phyloP scores from a whole-genome alignment of 2,888 invertebrate genomes.

The Trachelus iudaicus region DNA sequence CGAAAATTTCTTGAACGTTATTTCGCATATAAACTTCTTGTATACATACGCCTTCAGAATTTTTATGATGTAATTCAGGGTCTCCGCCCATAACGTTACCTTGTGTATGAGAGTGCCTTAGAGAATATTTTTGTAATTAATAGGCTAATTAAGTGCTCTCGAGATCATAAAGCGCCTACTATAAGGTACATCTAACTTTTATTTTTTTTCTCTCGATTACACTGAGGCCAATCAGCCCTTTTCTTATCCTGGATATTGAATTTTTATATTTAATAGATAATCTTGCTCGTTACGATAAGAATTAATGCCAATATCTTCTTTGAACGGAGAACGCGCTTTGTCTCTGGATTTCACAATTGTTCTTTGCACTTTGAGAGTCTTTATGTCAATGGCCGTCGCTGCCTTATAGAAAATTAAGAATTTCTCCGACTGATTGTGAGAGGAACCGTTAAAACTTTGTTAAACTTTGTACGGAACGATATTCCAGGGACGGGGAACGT shows the following conservation, averaged over 20 bases:
- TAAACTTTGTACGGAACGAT: too few relatives aligned
- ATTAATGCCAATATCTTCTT: too few relatives aligned
- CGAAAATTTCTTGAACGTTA: too few relatives aligned
- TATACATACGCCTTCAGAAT: neutral
- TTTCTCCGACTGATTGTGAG: too few relatives aligned
- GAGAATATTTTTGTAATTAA: conserved; percentile 48
- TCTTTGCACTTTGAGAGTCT: neutral
- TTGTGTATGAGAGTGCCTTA: conserved; percentile 35
- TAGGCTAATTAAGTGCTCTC: conserved; percentile 6
- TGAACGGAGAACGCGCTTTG: too few relatives aligned
- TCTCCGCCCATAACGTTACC: conserved; percentile 25
- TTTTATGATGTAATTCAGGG: neutral
- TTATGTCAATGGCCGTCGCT: too few relatives aligned
- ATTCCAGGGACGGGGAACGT: too few relatives aligned
- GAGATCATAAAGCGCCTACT: conserved; percentile 12
- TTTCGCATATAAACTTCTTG: too few relatives aligned
- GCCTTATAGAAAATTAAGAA: too few relatives aligned
- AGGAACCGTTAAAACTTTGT: neutral
- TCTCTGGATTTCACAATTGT: too few relatives aligned
- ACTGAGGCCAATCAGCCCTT: too few relatives aligned
- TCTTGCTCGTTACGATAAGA: too few relatives aligned
- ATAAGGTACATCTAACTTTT: neutral
- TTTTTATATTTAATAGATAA: neutral
- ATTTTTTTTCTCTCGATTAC: neutral
- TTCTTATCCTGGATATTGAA: neutral